Conservation (phyloP, 2,888 invertebrate species). For the Ellobium chinense region DNA sequence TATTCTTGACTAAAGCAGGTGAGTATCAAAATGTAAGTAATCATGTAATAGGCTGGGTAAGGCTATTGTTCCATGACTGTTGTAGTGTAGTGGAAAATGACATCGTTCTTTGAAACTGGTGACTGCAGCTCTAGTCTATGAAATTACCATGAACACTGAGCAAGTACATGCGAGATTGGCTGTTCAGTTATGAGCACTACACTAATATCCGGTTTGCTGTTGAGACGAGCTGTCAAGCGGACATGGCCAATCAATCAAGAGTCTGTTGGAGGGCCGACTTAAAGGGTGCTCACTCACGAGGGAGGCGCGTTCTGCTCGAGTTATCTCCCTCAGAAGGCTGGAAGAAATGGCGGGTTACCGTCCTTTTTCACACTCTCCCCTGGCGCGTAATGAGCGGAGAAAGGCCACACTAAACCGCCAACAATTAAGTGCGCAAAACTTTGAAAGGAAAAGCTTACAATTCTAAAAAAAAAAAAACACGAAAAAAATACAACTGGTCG, state of each 20-base stretch:
- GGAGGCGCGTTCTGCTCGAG: conserved; percentile 28
- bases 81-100: too few relatives aligned
- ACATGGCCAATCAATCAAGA: conserved; percentile 14
- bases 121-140: too few relatives aligned
- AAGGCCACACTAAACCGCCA: neutral
- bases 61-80: too few relatives aligned
- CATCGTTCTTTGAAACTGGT: too few relatives aligned
- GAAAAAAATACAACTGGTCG: too few relatives aligned
- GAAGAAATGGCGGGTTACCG: neutral
- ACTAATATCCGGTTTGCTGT: neutral
- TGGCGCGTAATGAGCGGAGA: neutral
- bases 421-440: neutral
- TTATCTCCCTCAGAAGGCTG: neutral
- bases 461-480: neutral
- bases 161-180: too few relatives aligned
- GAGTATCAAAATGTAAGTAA: too few relatives aligned
- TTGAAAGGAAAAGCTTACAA: neutral
- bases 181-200: too few relatives aligned
- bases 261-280: neutral
- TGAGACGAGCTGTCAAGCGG: neutral
- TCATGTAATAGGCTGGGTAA: too few relatives aligned
- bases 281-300: neutral
- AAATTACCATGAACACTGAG: too few relatives aligned
- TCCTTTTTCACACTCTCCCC: neutral
- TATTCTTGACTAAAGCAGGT: too few relatives aligned